Evolutionary conservation across 1,140 invertebrate genomes (phyloP).

Genomic region (Drosophila tsacasi): DNA sequence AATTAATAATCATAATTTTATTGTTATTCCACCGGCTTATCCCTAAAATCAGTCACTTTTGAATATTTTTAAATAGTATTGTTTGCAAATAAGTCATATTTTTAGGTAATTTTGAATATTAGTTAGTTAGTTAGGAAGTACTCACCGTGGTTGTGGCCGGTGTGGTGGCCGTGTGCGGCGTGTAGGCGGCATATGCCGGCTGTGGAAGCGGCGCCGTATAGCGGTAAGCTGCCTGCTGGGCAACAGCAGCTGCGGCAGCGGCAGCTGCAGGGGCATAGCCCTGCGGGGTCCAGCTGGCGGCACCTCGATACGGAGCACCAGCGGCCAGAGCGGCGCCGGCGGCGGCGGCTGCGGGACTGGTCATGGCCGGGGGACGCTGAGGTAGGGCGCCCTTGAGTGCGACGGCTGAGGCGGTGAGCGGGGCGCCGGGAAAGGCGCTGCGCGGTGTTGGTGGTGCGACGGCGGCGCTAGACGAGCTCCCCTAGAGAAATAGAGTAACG

Average conservation of each 20-base stretch:
- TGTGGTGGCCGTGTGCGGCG: conserved; percentile 82
- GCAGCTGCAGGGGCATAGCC: conserved; percentile 82
- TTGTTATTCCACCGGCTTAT: neutral
- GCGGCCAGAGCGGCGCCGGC: conserved; percentile 76
- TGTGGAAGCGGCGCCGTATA: conserved; percentile 84
- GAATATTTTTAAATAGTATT: no score
- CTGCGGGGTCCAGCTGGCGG: conserved; percentile 84
- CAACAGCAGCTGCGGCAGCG: conserved; percentile 80
- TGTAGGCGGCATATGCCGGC: conserved; percentile 84
- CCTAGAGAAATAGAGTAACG: conserved; percentile 47
- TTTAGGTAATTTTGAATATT: no score
- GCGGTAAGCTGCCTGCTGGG: conserved; percentile 81
- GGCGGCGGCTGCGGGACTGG: conserved; percentile 84
- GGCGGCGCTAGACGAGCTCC: conserved; percentile 71
- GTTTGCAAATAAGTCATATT: no score
- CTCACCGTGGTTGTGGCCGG: conserved; percentile 84
- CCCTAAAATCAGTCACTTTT: no score
- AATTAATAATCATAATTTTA: neutral
- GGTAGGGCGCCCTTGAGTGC: conserved; percentile 77
- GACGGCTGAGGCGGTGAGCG: conserved; percentile 79
- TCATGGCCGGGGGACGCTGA: conserved; percentile 82
- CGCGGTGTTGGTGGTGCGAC: conserved; percentile 71
- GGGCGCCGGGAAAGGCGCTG: conserved; percentile 78
- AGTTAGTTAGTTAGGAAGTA: neutral
- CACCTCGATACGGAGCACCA: conserved; percentile 83